Evolutionary conservation across 2,888 invertebrate genomes (phyloP).

Genomic region (Thecocarcelia acutangulata): DNA sequence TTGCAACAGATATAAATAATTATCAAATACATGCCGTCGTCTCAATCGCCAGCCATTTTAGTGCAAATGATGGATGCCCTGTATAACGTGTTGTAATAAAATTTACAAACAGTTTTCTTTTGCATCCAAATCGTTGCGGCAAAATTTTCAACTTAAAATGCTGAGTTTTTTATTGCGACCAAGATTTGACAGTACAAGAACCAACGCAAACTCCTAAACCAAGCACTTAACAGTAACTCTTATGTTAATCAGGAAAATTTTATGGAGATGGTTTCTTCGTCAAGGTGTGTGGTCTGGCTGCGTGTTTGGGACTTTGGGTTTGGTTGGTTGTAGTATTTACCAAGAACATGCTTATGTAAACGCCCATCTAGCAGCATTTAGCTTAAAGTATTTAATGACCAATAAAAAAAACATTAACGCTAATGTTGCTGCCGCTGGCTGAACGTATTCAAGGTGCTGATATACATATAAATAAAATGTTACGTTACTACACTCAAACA

Average conservation of each 20-base stretch:
- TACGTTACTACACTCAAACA: no score
- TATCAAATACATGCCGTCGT: not conserved
- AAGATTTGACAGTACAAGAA: not conserved
- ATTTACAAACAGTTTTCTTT: not conserved
- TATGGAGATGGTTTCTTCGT: conserved; percentile 19
- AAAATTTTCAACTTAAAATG: conserved; percentile 11
- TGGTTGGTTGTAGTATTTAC: conserved; percentile 31
- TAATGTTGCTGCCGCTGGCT: conserved; percentile 73
- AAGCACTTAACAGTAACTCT: conserved; percentile 33
- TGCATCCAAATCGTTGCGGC: not conserved
- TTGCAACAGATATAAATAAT: conserved; percentile 58
- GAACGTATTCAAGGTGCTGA: conserved; percentile 36
- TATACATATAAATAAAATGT: no score
- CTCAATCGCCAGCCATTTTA: not conserved
- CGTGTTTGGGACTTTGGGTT: not conserved
- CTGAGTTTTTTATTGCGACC: not conserved
- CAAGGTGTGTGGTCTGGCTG: not conserved
- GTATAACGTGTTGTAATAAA: no score
- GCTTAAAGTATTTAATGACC: conserved; percentile 79
- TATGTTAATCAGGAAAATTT: conserved; percentile 56
- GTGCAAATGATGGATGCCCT: not conserved
- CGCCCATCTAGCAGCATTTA: conserved; percentile 67
- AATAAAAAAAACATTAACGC: conserved; percentile 81
- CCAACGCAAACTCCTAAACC: conserved; percentile 15
- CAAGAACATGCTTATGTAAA: conserved; percentile 55